Base-by-base conservation (phyloP, 1,140 invertebrate species). In the Bicyclus anynana region DNA sequence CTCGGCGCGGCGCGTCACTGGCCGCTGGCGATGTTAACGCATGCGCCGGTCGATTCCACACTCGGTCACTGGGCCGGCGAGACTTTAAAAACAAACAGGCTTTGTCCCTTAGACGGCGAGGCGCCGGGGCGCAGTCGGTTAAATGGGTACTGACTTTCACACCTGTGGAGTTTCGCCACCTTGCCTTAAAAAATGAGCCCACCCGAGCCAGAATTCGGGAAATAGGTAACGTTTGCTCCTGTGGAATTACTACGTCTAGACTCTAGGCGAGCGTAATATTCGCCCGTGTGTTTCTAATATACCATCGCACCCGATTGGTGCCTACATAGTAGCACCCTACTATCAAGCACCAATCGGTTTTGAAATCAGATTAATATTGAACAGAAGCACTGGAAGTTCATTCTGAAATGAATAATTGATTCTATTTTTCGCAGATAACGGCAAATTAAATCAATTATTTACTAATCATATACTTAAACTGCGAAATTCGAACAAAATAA, bases 41-140 rank as follows among this genome's bases (percentile, higher is more conserved):
- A 75, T 80, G 80, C 80, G 77, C 65, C 74, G 80, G 80, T 83
- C 80, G 80, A 83, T 83, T 67, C 64, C 69, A 71, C 72, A 83
- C 69, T 83, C 80, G 80, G 80, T 83, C 80, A 83, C 64, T 83
- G 78, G 80, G 80, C 76, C 74, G 71, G 67, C 59, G 59, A 56
- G 68, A 62, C 66, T 68, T 66, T 68, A 69, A 79, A 80, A 82
- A 82, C 79, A 82, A 80, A 82, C 72, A 74, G 65, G 67, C 77
- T 80, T 74, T 77, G 76, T 80, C 71, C 61, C 66, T 69, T 68
- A 82, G 79, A 80, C 77, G 61, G 77, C 73, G 55, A 82, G 77
- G 75, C 77, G 75, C 77, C 76, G 57, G 56, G 53, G 46, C 52
- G 40, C 51, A 66, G 49, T 67, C 59, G 66, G 55, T 56, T 64